Base-by-base conservation (phyloP, 1,140 invertebrate genomes). In the Calliopsis andreniformis region DNA sequence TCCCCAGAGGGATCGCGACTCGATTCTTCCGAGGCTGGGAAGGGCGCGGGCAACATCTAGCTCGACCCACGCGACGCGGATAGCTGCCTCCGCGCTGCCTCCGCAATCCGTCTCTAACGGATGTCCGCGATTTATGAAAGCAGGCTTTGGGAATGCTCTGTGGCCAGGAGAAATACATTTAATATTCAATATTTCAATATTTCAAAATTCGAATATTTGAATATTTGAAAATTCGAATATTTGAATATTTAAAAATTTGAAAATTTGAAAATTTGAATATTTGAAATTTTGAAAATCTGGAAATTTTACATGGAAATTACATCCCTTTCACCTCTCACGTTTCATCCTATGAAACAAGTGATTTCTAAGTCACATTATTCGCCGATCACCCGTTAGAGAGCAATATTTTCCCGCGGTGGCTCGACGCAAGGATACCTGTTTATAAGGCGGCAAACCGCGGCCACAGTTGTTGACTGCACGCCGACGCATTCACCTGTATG, bases 401-500 rank as follows among this genome's bases (percentile, higher is more conserved):
- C 30, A 47, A 84, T 78, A 78, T 81, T 84, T 83, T 53, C 47
- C 70, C 55, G 35, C 61, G 25, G 69, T 66, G 51, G 68, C 55
- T 66, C 55, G 78, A 32, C 25, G 80, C 71, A 76, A 68, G 71
- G 80, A 84, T 84, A 84, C 72, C 82, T 84, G 82, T 84, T 80
- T 80, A 80, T 84, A 84, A 83, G 81, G 80, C 82, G 82, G 80
- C 81, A 66, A 84, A 83, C 69, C 73, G 82, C 76, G 72, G 81
- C 68, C 56, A 78, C 67, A n/a, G 71, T 56, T 71, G 77, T 85
- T 78, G 78, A 83, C 83, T 79, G 66, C 35, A 84, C 87, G 86
- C 87, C 87, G 80, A 89, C 87, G 87, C 87, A 75, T 88, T 87
- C 87, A 87, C 86, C 86, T 87, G 87, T 84, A 89, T 89, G 87